phyloP scores from a whole-genome alignment of 2,113 vertebrate genomes.

The Platichthys stellatus region DNA sequence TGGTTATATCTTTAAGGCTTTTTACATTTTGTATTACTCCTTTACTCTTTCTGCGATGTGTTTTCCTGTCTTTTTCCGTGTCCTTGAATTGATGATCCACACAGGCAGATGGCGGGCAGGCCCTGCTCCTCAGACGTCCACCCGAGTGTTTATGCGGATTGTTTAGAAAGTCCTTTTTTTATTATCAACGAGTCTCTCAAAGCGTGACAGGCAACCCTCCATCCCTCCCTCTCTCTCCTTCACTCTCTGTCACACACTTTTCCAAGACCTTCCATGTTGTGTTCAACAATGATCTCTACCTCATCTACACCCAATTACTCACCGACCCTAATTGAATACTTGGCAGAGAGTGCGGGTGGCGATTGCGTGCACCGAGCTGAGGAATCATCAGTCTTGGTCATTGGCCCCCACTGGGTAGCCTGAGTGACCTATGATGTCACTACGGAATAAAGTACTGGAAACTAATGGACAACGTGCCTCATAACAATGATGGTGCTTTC shows the following conservation, averaged over 20 bases:
- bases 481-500: conserved; percentile 18
- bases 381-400: conserved; percentile 70
- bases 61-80: conserved; percentile 11
- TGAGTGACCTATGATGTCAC: conserved; percentile 72
- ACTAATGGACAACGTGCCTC: conserved; percentile 52
- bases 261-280: conserved; percentile 66
- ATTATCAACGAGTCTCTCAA: conserved; percentile 45
- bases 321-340: conserved; percentile 77
- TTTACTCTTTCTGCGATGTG: conserved; percentile 6
- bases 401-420: conserved; percentile 63
- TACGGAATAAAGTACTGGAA: conserved; percentile 37
- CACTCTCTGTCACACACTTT: conserved; percentile 29
- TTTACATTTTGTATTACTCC: neutral
- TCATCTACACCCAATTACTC: conserved; percentile 78
- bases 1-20: neutral
- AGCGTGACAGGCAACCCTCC: conserved; percentile 22
- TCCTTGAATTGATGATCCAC: conserved; percentile 31
- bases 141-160: conserved; percentile 58
- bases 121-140: conserved; percentile 30
- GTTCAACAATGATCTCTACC: conserved; percentile 47
- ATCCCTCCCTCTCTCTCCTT: conserved; percentile 7
- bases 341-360: conserved; percentile 65
- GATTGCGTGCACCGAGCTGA: conserved; percentile 54
- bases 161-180: conserved; percentile 54
- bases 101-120: conserved; percentile 25